Conservation (phyloP, 35 echinoderm and acorn worm species). For the Eucidaris tribuloides region DNA sequence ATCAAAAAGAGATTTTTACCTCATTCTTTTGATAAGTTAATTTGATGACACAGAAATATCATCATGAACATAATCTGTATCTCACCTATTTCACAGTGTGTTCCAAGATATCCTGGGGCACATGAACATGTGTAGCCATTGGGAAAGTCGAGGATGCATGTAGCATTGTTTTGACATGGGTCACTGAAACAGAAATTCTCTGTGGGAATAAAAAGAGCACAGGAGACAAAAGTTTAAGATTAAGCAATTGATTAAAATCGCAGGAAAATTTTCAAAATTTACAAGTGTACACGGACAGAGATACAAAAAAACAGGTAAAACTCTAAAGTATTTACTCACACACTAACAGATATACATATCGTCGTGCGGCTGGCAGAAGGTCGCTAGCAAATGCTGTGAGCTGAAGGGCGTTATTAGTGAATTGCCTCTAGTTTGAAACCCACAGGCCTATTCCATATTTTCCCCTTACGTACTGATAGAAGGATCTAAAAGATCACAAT, state of each 20-base stretch:
- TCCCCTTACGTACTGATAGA: too few relatives aligned
- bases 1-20: too few relatives aligned
- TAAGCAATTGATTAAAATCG: neutral
- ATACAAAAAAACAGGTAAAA: neutral
- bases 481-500: too few relatives aligned
- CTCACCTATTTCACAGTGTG: constrained; percentile 61
- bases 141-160: constrained; percentile 27
- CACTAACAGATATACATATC: too few relatives aligned
- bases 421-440: too few relatives aligned
- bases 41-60: too few relatives aligned
- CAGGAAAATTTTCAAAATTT: neutral
- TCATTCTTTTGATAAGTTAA: too few relatives aligned
- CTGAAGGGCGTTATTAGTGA: too few relatives aligned
- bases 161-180: constrained; percentile 69
- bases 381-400: too few relatives aligned
- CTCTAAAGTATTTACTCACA: neutral
- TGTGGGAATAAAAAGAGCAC: constrained; percentile 4
- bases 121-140: neutral
- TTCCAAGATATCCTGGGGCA: constrained; percentile 50
- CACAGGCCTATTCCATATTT: too few relatives aligned
- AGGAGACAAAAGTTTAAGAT: neutral
- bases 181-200: constrained; percentile 72
- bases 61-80: neutral
- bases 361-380: too few relatives aligned
- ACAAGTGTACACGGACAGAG: neutral